A percentile compares a stretch with the other conserved stretches of the same genome.
Conservation (phyloP, 2,888 invertebrate species). For the Galerucella calmariensis region DNA sequence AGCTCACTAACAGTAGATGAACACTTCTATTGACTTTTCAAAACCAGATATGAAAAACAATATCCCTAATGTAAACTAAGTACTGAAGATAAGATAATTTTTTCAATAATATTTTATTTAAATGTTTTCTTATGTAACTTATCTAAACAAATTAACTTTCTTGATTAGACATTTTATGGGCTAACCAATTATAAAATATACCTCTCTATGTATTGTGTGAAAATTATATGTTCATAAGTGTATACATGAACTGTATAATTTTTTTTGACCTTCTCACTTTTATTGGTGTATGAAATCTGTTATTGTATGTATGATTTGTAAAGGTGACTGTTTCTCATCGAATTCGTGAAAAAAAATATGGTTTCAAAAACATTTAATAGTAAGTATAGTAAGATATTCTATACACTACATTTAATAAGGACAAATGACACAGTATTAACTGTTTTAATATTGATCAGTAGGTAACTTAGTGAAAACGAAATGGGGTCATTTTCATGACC, state of each 20-base stretch:
- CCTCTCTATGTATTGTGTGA: constrained; percentile 7
- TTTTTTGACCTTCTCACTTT: constrained; percentile 25
- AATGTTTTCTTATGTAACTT: not conserved
- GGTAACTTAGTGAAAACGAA: no score
- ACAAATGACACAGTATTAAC: no score
- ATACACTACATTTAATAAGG: constrained; percentile 13
- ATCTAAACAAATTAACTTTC: not conserved
- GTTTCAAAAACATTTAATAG: not conserved
- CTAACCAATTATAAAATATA: not conserved
- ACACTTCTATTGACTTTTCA: no score
- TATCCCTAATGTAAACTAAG: no score
- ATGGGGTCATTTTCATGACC: no score
- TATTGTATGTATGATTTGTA: no score
- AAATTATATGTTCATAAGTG: constrained; percentile 16
- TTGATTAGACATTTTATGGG: not conserved
- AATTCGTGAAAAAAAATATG: no score
- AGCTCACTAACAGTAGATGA: no score
- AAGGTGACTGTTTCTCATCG: no score
- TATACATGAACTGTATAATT: constrained; percentile 28
- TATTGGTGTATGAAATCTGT: constrained; percentile 1
- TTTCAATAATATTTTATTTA: not conserved
- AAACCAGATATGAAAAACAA: no score
- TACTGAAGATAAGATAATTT: no score
- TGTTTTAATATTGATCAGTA: no score
- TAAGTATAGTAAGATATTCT: constrained; percentile 11